These are phyloP conservation scores for Parus major DNA, from an alignment of 2,113 vertebrate genomes.

Conservation along the genomic window DNA sequence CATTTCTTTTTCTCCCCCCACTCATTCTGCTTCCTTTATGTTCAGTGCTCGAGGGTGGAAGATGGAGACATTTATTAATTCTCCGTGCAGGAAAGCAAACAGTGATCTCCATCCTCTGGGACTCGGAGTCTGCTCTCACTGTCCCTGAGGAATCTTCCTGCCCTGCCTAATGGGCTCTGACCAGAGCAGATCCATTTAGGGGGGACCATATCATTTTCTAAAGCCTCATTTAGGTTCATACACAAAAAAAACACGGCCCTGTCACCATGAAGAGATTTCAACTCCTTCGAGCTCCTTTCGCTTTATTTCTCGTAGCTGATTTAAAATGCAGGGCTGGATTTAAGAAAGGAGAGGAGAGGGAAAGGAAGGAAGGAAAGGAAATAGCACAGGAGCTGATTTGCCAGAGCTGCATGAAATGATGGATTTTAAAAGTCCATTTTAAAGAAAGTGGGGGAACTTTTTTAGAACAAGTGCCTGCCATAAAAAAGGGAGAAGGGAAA, in stretches of 20 bases:
- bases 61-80: slow-evolving; percentile 81
- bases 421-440: slow-evolving; percentile 56
- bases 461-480: slow-evolving; percentile 28
- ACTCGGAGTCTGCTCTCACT: slow-evolving; percentile 67
- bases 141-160: slow-evolving; percentile 66
- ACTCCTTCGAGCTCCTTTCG: neutral
- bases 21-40: slow-evolving; percentile 68
- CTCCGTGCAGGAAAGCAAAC: slow-evolving; percentile 77
- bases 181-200: slow-evolving; percentile 62
- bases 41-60: slow-evolving; percentile 59
- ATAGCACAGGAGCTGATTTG: slow-evolving; percentile 40
- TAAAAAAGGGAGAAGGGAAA: slow-evolving; percentile 35
- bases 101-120: slow-evolving; percentile 62
- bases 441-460: neutral
- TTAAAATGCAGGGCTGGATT: slow-evolving; percentile 62
- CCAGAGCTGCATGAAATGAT: slow-evolving; percentile 51
- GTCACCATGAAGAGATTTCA: slow-evolving; percentile 53
- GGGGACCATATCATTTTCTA: slow-evolving; percentile 63
- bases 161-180: slow-evolving; percentile 70
- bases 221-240: slow-evolving; percentile 71
- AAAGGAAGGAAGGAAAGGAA: slow-evolving; percentile 62
- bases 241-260: slow-evolving; percentile 49
- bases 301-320: slow-evolving; percentile 65
- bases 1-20: neutral
- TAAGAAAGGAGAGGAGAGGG: slow-evolving; percentile 3